Evolutionary conservation across 2,888 invertebrate genomes (phyloP), one percentile per base, ranked within the genome.

Genomic region (Drosophila antonietae): DNA sequence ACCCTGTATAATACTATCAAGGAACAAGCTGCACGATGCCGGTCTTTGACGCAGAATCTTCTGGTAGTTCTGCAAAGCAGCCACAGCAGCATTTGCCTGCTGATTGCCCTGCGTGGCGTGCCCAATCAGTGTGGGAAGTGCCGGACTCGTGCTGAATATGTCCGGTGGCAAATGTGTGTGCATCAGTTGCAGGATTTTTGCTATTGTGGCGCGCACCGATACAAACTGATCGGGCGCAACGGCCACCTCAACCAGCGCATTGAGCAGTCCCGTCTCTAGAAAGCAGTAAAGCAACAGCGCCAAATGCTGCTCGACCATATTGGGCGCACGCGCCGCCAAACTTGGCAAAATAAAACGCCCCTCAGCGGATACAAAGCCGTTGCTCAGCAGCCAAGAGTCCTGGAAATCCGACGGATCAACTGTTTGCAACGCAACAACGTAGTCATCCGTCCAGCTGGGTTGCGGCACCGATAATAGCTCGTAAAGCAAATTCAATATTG

Each of bases 311-410:
- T 98, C 97, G 72, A 96, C 96, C 78, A 98, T 95, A 93, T 98
- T 98, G 15, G 98, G 97, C 71, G 98, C 97, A 73, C 95, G 96
- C 79, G 96, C 96, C 58, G 97, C 96, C 73, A 98, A 94, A 91
- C 97, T 97, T 73, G 98, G 98, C 92, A 99, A 93, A 83, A 98
- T 95, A 62, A 95, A 95, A 68, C 95, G 95, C 53, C 98, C 98
- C 93, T 99, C 99, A 66, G 97, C 96, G 15, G 97, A 97, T n/a
- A 99, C 96, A 92, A 99, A 99, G 41, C 98, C 98, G 92, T 98
- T 98, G 83, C 96, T 96, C 33, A 99, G 93, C 82, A 97, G 95
- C 98, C 98, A 99, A 1, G 96, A 94, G 78, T 98, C 97, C 92
- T 95, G 84, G 84, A 95, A 95, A 91, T 96, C 96, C 31, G 96